These are phyloP conservation scores for Polypedilum vanderplanki DNA, from an alignment of 1,140 invertebrate genomes.

Conservation along the genomic window DNA sequence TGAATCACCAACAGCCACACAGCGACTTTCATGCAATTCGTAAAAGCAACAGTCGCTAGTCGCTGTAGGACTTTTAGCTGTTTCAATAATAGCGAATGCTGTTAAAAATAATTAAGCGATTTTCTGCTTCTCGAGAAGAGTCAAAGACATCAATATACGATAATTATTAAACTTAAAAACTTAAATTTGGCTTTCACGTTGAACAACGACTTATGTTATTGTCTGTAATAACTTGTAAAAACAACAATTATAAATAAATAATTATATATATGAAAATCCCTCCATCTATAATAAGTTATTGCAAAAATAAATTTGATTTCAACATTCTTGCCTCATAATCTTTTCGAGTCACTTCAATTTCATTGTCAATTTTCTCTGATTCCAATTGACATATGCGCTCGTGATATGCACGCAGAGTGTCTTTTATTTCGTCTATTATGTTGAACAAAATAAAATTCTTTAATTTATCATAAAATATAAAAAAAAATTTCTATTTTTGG, in stretches of 20 bases:
- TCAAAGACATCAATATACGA: too few relatives aligned
- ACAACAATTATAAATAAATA: neutral
- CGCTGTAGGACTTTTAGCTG: neutral
- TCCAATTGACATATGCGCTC: slow-evolving; percentile 79
- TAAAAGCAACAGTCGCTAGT: too few relatives aligned
- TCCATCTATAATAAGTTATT: too few relatives aligned
- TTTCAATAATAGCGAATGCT: neutral
- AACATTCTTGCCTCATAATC: slow-evolving; percentile 70
- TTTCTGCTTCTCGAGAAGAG: neutral
- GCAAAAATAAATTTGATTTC: neutral
- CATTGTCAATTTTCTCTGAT: slow-evolving; percentile 93
- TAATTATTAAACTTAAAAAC: too few relatives aligned
- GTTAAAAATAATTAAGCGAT: neutral
- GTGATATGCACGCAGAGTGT: slow-evolving; percentile 79
- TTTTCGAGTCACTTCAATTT: slow-evolving; percentile 88
- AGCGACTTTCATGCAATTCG: too few relatives aligned
- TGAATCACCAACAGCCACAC: neutral
- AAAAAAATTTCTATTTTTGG: neutral
- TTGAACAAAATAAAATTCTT: slow-evolving; percentile 35
- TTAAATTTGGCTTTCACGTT: too few relatives aligned
- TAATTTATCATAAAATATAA: neutral
- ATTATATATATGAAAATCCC: neutral
- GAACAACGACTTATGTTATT: too few relatives aligned
- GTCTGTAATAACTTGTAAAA: too few relatives aligned
- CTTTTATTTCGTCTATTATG: slow-evolving; percentile 68